Base-by-base conservation (phyloP, 2,888 invertebrate species). In the Matsumyia berberina region DNA sequence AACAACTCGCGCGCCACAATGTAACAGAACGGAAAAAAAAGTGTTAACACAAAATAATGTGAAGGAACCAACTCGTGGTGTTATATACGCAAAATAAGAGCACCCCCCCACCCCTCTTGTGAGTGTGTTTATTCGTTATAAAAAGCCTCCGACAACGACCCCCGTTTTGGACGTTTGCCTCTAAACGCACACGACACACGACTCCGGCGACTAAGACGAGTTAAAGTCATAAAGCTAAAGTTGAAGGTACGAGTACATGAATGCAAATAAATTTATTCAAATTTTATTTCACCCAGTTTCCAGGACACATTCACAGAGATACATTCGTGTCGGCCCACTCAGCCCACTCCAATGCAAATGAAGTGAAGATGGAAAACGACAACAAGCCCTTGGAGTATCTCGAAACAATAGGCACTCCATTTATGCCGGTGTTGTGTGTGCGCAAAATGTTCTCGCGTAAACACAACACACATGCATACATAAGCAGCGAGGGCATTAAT, bases 241-340 rank as follows among this genome's bases (percentile, higher is more conserved):
- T 70, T 76, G 57, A 80, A 80, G 69, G 66, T 80, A 76, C 4
- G 4, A 3, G 24, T 24, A 3, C 24, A 76, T 70, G 70, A 85
- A 79, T 85, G 70, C 74, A 85, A 85, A 85, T 85, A 74, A 85
- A 79, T 85, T 85, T 85, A 85, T 85, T 80, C 76, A 85, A 85
- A 85, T 85, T 85, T 79, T 69, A 79, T 79, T 79, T 85, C 69
- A 85, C 77, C 77, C 69, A 73, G 73, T 85, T 66, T 69, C 17
- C 49, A 64, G 49, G 55, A 46, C 17, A 33, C 39, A 49, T 9
- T 74, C 19, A 67, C 9, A 1, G 15, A 33, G 9, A 60, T 19
- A 42, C 15, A 33, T 19, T 11, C 15, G 42, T 8, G 19, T 5
- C 9, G 17, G 19, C 19, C 37, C 31, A n/a, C 12, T 15, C 9